These are phyloP conservation scores for Mobula birostris DNA, from an alignment of 2,113 vertebrate species.

Conservation along the genomic window DNA sequence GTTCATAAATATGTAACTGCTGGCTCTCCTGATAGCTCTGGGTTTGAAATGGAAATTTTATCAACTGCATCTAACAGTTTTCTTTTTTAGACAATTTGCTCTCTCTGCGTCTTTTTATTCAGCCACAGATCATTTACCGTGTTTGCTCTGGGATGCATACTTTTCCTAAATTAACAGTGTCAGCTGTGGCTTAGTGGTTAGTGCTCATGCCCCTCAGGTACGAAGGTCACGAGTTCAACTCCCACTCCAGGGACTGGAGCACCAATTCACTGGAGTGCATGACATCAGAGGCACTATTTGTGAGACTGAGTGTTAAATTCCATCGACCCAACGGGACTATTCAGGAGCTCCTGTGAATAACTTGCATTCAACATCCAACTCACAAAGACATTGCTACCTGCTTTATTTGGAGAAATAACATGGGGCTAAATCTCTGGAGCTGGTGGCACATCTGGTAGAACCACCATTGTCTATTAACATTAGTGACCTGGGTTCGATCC, in stretches of 20 bases:
- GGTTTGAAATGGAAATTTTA: conserved; percentile 26
- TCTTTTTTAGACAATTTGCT: conserved; percentile 8
- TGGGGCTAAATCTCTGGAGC: no score
- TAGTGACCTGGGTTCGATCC: no score
- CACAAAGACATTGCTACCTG: no score
- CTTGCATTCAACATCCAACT: no score
- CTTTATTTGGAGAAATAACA: no score
- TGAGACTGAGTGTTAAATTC: no score
- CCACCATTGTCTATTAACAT: no score
- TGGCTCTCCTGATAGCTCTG: neutral
- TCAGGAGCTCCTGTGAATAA: no score
- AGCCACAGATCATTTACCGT: conserved; percentile 12
- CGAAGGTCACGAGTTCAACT: neutral
- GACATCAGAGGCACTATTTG: no score
- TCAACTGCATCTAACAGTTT: conserved; percentile 30
- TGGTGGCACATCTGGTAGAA: no score
- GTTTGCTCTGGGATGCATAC: neutral
- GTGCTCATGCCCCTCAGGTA: neutral
- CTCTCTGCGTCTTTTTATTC: neutral
- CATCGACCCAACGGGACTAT: no score
- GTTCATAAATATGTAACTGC: conserved; percentile 34
- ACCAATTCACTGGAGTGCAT: no score
- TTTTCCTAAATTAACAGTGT: neutral
- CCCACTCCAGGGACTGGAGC: neutral
- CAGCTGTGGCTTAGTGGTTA: neutral